Evolutionary conservation across 2,888 invertebrate genomes (phyloP).

Genomic region (Nesidiocoris tenuis): DNA sequence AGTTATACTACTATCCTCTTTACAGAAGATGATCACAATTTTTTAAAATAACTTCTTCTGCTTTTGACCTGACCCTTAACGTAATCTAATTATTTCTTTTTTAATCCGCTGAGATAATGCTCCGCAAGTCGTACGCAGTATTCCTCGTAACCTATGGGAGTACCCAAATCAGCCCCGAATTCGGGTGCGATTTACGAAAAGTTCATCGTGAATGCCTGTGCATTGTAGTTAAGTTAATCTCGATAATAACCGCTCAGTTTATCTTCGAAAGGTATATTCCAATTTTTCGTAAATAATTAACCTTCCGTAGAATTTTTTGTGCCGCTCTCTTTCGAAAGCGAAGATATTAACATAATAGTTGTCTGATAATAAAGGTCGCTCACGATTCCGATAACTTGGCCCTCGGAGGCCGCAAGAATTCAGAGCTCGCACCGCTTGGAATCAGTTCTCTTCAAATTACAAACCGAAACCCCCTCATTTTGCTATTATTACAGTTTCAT

Average conservation of each 20-base stretch:
- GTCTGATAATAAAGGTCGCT: background rate
- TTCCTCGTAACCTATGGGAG: too few relatives aligned
- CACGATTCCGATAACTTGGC: slow-evolving; percentile 8
- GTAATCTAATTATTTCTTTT: too few relatives aligned
- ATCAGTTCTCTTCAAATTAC: background rate
- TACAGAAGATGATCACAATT: too few relatives aligned
- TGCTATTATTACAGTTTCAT: slow-evolving; percentile 31
- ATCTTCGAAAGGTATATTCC: background rate
- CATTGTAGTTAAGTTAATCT: too few relatives aligned
- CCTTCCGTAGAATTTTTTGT: background rate
- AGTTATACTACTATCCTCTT: too few relatives aligned
- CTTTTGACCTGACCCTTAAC: too few relatives aligned
- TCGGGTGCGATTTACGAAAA: too few relatives aligned
- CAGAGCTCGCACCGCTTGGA: background rate
- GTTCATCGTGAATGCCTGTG: too few relatives aligned
- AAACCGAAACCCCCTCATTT: slow-evolving; percentile 18
- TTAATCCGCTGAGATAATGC: too few relatives aligned
- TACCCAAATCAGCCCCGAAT: too few relatives aligned
- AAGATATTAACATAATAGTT: slow-evolving; percentile 19
- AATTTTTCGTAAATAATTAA: slow-evolving; percentile 17
- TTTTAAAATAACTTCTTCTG: too few relatives aligned
- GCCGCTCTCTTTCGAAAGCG: background rate
- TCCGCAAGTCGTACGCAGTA: too few relatives aligned
- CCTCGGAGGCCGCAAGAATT: slow-evolving; percentile 6
- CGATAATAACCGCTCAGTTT: background rate